Evolutionary conservation across 2,797 vertebrate genomes (phyloP), one percentile per base, ranked within the genome.

Genomic region (Gadopsis bispinosus): DNA sequence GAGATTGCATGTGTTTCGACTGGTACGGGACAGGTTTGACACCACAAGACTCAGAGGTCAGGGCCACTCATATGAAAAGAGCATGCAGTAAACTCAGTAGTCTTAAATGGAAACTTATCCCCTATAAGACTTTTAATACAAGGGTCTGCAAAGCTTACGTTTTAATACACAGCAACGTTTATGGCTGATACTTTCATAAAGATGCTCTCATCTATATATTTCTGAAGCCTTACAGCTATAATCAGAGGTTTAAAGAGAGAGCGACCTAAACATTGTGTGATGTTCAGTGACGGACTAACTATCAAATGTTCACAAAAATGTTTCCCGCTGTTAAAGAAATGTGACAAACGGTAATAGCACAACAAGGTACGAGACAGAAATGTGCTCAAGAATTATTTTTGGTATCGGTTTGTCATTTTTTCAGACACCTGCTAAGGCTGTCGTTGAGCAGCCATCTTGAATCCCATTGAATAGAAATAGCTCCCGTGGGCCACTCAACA

Each of bases 11-110:
- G 47, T 81, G 87, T 80, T 72, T 79, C n/a, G 6, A 70, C 71
- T 87, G 74, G 79, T 81, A 48, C 19, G 1, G 53, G 73, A 60
- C 56, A 74, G 74, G 80, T 89, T 89, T 85, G 79, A 85, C 71
- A 45, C 70, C 33, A 35, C 19, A 48, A 45, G 59, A 70, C 84
- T 87, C 84, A 84, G 22, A 80, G 75, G 70, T 83, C 73, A 47
- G 41, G 43, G 41, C 55, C 3, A 20, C 35, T 78, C 48, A 33
- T 16, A 53, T n/a, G 51, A 56, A 68, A 72, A 48, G 19, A 26
- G 50, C 13, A 29, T 29, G 58, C 5, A 4, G 14, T 22, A 47
- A 73, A 59, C 50, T 35, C 17, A 45, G 14, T 17, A 50, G 16
- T 35, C 70, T 78, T 17, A 39, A 47, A 39, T 39, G 3, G 3